Conservation (phyloP, 2,888 invertebrate species). For the Chromoteleia sp. region DNA sequence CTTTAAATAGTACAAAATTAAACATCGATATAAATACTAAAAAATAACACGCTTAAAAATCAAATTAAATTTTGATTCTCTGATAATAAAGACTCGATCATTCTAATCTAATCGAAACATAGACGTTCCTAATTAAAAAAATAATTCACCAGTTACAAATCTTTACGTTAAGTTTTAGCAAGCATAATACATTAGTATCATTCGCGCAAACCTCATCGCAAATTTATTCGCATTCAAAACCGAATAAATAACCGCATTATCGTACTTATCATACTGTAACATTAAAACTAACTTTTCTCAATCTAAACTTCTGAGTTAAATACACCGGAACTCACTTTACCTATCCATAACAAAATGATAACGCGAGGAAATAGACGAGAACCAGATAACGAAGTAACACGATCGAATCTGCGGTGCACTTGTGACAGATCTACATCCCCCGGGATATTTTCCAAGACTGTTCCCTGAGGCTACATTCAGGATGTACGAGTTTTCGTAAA, state of each 20-base stretch:
- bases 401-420: not conserved
- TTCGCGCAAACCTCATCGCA: too few relatives aligned
- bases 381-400: constrained; percentile 25
- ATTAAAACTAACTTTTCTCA: constrained; percentile 18
- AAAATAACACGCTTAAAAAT: too few relatives aligned
- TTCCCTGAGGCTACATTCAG: not conserved
- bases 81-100: too few relatives aligned
- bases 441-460: constrained; percentile 43
- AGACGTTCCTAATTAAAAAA: too few relatives aligned
- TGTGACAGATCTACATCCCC: constrained; percentile 26
- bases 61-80: too few relatives aligned
- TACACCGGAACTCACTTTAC: constrained; percentile 34
- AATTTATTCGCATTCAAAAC: not conserved
- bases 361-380: constrained; percentile 25
- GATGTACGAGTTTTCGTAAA: constrained; percentile 17
- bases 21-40: too few relatives aligned
- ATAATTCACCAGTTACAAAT: too few relatives aligned
- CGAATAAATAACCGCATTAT: not conserved
- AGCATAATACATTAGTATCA: too few relatives aligned
- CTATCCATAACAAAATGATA: constrained; percentile 43
- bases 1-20: too few relatives aligned
- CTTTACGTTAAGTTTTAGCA: too few relatives aligned
- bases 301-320: constrained; percentile 17
- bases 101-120: too few relatives aligned
- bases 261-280: constrained; percentile 17